Conservation (phyloP, 2,888 invertebrate species). For the Tenodera sinensis region DNA sequence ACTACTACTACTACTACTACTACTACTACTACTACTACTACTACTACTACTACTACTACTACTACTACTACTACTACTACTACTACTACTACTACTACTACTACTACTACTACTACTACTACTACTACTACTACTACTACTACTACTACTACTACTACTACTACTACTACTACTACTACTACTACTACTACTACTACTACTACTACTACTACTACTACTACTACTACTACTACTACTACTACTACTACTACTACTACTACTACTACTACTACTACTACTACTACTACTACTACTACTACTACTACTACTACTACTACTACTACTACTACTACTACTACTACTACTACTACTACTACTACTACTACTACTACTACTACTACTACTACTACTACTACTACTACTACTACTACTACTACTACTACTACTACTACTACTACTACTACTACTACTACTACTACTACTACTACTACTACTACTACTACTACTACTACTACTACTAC, state of each 20-base stretch:
- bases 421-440: neutral
- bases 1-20: neutral
- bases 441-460: neutral
- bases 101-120: neutral
- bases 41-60: neutral
- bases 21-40: neutral
- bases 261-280: neutral
- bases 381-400: neutral
- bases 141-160: neutral
- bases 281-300: neutral
- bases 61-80: neutral
- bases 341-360: neutral
- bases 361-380: neutral
- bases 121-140: neutral
- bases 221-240: neutral
- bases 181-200: neutral
- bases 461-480: neutral
- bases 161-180: neutral
- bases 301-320: neutral
- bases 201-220: neutral
- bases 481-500: neutral
- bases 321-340: neutral
- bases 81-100: neutral
- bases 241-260: neutral
- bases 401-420: neutral